Conservation (phyloP, 2,797 vertebrate species). For the Cuculus canorus region DNA sequence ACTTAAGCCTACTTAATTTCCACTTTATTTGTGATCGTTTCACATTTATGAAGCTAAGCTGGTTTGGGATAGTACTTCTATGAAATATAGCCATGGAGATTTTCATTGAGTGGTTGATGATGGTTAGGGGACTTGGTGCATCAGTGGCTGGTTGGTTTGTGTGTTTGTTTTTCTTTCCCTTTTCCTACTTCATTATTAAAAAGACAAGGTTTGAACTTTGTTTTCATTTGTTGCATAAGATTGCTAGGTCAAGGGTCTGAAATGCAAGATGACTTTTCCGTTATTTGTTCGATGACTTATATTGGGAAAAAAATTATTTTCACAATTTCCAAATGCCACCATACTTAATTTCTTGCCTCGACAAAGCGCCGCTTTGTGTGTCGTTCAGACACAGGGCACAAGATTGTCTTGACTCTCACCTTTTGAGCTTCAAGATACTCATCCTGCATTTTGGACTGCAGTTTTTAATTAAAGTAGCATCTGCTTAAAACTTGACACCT, state of each 20-base stretch:
- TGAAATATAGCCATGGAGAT: not conserved
- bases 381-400: not conserved
- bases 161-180: not conserved
- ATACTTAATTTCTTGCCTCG: not conserved
- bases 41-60: not conserved
- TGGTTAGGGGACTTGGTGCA: not conserved
- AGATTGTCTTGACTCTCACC: not conserved
- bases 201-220: not conserved
- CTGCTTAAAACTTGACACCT: not conserved
- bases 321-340: not conserved
- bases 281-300: not conserved
- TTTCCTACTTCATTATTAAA: not conserved
- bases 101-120: not conserved
- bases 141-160: not conserved
- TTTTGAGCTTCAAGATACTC: not conserved
- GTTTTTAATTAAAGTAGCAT: not conserved
- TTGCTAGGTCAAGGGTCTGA: not conserved
- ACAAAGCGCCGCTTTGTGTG: rapidly evolving
- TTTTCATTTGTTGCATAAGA: not conserved
- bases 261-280: not conserved
- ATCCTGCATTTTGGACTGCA: not conserved
- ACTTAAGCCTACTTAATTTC: not conserved
- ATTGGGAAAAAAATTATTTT: not conserved
- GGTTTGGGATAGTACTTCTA: not conserved
- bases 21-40: not conserved